Percentiles rank a stretch among this genome's conserved stretches.
These are phyloP conservation scores for Zygothrica quintamaculata DNA, from an alignment of 2,888 invertebrate species.

Conservation along the genomic window DNA sequence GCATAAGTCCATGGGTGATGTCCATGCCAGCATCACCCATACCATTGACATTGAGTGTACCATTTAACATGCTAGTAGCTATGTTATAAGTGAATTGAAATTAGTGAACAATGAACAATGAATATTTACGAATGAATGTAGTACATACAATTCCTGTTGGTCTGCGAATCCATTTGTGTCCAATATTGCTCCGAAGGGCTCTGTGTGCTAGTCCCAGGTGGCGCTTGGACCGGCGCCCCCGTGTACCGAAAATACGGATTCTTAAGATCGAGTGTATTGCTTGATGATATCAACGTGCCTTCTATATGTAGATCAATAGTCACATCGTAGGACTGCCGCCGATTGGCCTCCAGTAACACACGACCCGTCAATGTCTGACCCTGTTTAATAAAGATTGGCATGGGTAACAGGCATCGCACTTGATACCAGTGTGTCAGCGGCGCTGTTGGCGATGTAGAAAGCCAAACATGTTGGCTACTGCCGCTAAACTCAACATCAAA, in stretches of 20 bases:
- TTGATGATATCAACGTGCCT: slow-evolving; percentile 93
- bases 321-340: slow-evolving; percentile 99
- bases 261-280: slow-evolving; percentile 97
- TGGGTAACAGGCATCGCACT: slow-evolving; percentile 96
- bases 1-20: slow-evolving; percentile 86
- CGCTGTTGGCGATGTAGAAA: slow-evolving; percentile 98
- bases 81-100: too few relatives aligned
- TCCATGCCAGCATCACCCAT: slow-evolving; percentile 90
- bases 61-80: slow-evolving; percentile 90
- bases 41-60: slow-evolving; percentile 90
- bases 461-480: slow-evolving; percentile 94
- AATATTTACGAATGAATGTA: not conserved
- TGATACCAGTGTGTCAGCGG: slow-evolving; percentile 99
- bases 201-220: slow-evolving; percentile 94
- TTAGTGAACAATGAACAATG: slow-evolving; percentile 2
- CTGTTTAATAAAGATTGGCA: slow-evolving; percentile 96
- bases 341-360: slow-evolving; percentile 95
- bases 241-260: slow-evolving; percentile 99
- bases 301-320: slow-evolving; percentile 96
- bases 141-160: slow-evolving; percentile 81
- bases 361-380: slow-evolving; percentile 95
- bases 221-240: slow-evolving; percentile 95
- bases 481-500: slow-evolving; percentile 99
- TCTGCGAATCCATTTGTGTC: slow-evolving; percentile 93
- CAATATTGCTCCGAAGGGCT: slow-evolving; percentile 98